These are phyloP conservation scores for Acutogordius australiensis DNA, from an alignment of 2,888 invertebrate genomes.

Conservation along the genomic window DNA sequence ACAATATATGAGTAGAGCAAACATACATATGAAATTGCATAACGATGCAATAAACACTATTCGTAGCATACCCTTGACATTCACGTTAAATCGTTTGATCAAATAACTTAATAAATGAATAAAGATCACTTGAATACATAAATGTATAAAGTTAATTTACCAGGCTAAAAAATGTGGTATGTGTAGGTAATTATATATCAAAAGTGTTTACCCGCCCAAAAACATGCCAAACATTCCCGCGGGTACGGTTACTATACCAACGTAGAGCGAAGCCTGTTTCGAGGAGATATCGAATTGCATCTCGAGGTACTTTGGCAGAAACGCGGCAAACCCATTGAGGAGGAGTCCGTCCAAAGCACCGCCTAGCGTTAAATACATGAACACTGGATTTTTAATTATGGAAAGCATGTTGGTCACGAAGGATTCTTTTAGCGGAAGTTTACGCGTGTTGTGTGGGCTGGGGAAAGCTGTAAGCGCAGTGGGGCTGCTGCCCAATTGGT, in stretches of 20 bases:
- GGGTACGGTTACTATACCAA: not conserved
- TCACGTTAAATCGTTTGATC: not conserved
- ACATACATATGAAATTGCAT: constrained; percentile 1
- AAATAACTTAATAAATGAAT: too few relatives aligned
- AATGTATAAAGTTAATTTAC: too few relatives aligned
- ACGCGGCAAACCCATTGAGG: constrained; percentile 21
- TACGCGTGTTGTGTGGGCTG: too few relatives aligned
- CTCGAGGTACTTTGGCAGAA: constrained; percentile 22
- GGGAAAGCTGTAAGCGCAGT: too few relatives aligned
- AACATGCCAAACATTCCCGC: not conserved
- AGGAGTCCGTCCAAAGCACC: constrained; percentile 16
- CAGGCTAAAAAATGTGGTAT: too few relatives aligned
- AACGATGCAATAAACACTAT: not conserved
- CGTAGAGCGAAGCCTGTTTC: constrained; percentile 16
- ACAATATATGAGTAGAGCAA: not conserved
- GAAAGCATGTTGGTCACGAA: too few relatives aligned
- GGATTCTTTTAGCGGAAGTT: too few relatives aligned
- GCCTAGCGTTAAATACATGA: not conserved
- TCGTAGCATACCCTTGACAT: not conserved
- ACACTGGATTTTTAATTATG: not conserved
- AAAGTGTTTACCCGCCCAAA: constrained; percentile 1
- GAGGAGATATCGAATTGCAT: constrained; percentile 20
- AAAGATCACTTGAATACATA: too few relatives aligned
- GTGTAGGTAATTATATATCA: too few relatives aligned
- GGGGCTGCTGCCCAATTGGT: too few relatives aligned